phyloP scores from a whole-genome alignment of 2,113 vertebrate species.

The Carollia perspicillata region DNA sequence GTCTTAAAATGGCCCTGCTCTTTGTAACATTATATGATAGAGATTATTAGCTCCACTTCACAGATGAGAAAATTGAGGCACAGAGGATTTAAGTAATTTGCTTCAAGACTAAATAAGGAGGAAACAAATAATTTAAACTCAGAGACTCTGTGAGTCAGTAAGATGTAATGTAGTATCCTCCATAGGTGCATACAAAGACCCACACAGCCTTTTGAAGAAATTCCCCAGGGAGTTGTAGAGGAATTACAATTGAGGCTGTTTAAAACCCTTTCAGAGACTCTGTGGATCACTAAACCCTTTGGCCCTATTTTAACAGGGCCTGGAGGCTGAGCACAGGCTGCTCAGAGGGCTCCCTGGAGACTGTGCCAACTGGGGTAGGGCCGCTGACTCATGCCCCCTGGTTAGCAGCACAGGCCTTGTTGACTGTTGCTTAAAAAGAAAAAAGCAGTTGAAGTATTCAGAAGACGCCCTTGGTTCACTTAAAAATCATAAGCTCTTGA shows the following conservation, averaged over 20 bases:
- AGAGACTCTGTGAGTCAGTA: neutral
- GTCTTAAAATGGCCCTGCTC: neutral
- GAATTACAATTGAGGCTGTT: neutral
- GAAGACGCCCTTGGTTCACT: neutral
- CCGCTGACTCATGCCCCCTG: neutral
- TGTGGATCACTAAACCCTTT: neutral
- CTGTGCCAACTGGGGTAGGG: neutral
- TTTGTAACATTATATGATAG: neutral
- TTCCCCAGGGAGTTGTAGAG: neutral
- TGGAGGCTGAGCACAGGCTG: neutral
- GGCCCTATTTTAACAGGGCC: neutral
- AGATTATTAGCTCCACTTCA: neutral
- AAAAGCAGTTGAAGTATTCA: neutral
- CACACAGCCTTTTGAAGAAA: neutral
- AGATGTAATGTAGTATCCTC: too few species aligned
- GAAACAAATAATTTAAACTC: neutral
- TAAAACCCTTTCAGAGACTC: neutral
- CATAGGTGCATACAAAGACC: too few species aligned
- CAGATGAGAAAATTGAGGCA: neutral
- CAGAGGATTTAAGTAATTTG: neutral
- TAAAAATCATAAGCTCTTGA: neutral
- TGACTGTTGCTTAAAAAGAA: neutral
- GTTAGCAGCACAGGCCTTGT: neutral
- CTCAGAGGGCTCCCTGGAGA: accelerated
- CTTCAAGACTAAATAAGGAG: neutral